Base-by-base conservation (phyloP, 2,888 invertebrate species). In the Lepidonotus clava region DNA sequence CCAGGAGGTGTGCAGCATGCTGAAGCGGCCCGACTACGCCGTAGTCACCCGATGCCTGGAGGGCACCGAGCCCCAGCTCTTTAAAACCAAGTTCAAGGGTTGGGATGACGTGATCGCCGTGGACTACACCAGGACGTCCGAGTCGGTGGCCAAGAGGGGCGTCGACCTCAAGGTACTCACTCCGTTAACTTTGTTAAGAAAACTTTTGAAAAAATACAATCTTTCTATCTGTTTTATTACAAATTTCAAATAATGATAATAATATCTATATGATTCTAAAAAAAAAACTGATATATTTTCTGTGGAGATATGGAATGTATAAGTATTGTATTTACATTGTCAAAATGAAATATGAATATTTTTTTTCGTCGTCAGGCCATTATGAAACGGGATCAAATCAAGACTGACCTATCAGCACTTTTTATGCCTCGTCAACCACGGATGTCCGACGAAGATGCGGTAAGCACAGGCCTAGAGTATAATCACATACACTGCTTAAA, bases 81-180 rank as follows among this genome's bases (percentile, higher is more conserved):
- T 99, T 95, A 99, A 99, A 95, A 97, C 97, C 0, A 99, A 99
- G 95, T 99, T 99, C 95, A 95, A 96, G 77, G 98, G 98, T 11
- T 99, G 99, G 99, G 99, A 99, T 93, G 99, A 99, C 95, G 98
- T 99, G 28, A 98, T 99, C 91, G 98, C 93, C 0, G 99, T 99
- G 8, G 99, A 99, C 95, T 99, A 98, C 94, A 99, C 99, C 0
- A 96, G 99, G 89, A 99, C 99, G 0, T 99, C 99, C 0, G 98
- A 98, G 93, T 99, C 99, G 0, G 99, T 99, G 0, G 97, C 97
- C 56, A 96, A 98, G 92, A 98, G 99, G 24, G 99, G 99, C 21
- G 98, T 98, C 0, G 98, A 99, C 95, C 95, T 99, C 88, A 97
- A 95, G 92, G 95, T 93, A 21, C 18, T 11, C 53, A 51, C 53